phyloP scores from a whole-genome alignment of 2,113 vertebrate genomes.

The Progne subis region DNA sequence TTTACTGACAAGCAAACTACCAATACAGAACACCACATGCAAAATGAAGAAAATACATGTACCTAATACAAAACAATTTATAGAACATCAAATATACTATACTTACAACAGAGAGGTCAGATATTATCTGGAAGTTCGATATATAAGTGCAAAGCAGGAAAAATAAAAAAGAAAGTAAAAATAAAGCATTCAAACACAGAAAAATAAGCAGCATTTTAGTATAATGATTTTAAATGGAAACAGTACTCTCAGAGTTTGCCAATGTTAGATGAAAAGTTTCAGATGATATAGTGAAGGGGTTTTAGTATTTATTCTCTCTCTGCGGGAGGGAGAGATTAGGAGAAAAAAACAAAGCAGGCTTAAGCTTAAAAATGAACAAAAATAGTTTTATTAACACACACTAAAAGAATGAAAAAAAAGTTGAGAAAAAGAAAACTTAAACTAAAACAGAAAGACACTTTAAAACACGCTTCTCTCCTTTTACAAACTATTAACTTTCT shows the following conservation, averaged over 20 bases:
- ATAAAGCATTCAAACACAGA: background rate
- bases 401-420: too few relatives aligned
- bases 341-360: too few relatives aligned
- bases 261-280: background rate
- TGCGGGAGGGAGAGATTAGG: too few relatives aligned
- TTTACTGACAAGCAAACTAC: background rate
- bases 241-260: background rate
- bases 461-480: too few relatives aligned
- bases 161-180: constrained; percentile 22
- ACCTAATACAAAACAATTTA: background rate
- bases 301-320: too few relatives aligned
- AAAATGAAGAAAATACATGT: background rate
- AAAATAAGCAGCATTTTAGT: background rate
- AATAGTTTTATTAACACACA: too few relatives aligned
- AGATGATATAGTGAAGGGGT: background rate
- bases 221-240: background rate
- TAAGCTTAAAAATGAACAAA: too few relatives aligned
- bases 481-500: too few relatives aligned
- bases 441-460: too few relatives aligned
- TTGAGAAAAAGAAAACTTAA: too few relatives aligned
- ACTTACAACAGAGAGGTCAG: constrained; percentile 82
- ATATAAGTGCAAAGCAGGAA: constrained; percentile 48
- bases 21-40: background rate
- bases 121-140: constrained; percentile 76
- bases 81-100: background rate